Evolutionary conservation across 1,140 invertebrate species (phyloP), one percentile per base, ranked within the genome.

Genomic region (Bemisia tabaci): DNA sequence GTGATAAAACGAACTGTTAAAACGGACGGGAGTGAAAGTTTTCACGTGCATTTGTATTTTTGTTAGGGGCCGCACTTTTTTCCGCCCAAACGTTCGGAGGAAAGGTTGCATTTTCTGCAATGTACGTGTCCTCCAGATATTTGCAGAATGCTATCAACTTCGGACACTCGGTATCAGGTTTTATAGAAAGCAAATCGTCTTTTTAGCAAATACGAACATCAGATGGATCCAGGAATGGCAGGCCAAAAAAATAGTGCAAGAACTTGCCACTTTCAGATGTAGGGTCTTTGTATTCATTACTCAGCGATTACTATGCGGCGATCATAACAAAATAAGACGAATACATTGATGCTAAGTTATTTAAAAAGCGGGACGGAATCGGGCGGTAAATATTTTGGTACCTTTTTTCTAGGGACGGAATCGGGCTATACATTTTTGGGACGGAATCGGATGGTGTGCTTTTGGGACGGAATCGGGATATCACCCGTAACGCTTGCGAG

Each of bases 1-100:
- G 59, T 58, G 23, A 21, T 22, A 59, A 58, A 64, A 33, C 21
- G 58, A 68, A n/a, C n/a, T n/a, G n/a, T 26, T 67, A 27, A 62
- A 23, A 22, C 23, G 59, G 59, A 33, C 58, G 60, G 48, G 26
- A 67, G 22, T 58, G 23, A 26, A 67, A 62, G 11, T 12, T 1
- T 22, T 66, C 22, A 27, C 33, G 62, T 61, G 27, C 59, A 62
- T 66, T 62, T 17, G 1, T 63, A 33, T 25, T 66, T 62, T 21
- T 21, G 60, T 65, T 59, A 12, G 60, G 26, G 22, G 1, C 9
- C 12, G 24, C 24, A 22, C 25, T 63, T 22, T 25, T 23, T 66
- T 39, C 5, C 39, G 23, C 0, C 65, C 60, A 62, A 27, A 66
- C 39, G 62, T 23, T 65, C 25, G 64, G 21, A 24, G 39, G 22